Conservation (phyloP, 2,888 invertebrate genomes). For the Orthosia gothica region DNA sequence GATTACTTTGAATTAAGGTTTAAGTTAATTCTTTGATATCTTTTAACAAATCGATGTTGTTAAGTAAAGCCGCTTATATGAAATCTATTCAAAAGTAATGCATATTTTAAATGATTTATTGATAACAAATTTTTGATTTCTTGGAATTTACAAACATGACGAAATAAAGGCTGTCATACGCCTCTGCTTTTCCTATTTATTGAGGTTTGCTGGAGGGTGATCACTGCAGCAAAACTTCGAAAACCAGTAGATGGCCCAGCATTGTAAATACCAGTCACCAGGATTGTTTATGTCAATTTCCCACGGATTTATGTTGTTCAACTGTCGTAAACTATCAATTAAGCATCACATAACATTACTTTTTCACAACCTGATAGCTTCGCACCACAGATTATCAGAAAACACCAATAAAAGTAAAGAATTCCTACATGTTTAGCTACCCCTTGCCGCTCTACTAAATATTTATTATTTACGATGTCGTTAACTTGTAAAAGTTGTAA, state of each 20-base stretch:
- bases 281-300: not conserved
- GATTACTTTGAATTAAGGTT: conserved; percentile 13
- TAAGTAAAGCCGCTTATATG: not conserved
- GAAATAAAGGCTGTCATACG: too few relatives aligned
- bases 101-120: too few relatives aligned
- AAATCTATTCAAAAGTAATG: not conserved
- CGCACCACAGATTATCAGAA: conserved; percentile 58
- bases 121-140: too few relatives aligned
- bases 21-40: conserved; percentile 13
- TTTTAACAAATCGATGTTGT: conserved; percentile 2
- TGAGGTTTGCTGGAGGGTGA: too few relatives aligned
- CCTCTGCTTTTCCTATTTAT: too few relatives aligned
- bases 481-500: conserved; percentile 83
- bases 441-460: conserved; percentile 69
- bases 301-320: not conserved
- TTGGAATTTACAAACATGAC: too few relatives aligned
- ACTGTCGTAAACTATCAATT: conserved; percentile 8
- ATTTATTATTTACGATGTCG: conserved; percentile 80
- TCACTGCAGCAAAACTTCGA: too few relatives aligned
- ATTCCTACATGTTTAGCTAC: conserved; percentile 59
- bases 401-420: conserved; percentile 51
- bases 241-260: too few relatives aligned
- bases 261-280: too few relatives aligned
- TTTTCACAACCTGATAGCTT: conserved; percentile 45
- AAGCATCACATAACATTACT: conserved; percentile 14